Base-by-base conservation (phyloP, 2,888 invertebrate species). In the Brachylomia viminalis region DNA sequence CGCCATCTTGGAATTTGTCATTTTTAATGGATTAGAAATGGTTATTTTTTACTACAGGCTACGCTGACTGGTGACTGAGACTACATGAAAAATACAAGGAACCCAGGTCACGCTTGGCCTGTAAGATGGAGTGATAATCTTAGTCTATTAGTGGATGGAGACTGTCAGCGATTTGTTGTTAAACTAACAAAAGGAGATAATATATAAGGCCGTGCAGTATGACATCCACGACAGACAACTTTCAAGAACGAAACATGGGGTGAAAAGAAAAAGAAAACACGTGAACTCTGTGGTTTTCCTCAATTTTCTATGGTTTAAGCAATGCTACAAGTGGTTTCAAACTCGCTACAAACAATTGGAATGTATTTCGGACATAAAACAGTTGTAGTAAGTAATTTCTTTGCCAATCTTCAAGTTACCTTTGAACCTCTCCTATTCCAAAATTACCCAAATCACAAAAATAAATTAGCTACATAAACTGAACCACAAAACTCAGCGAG, bases 1-100 rank as follows among this genome's bases (percentile, higher is more conserved):
- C 72, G 85, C 83, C 77, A 82, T 81, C 78, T 89, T 84, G 78
- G 83, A 86, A 79, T 78, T 82, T 79, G 78, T 78, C 81, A 80
- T 79, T 88, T 70, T 75, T 87, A 73, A 87, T 83, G 83, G 83
- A 85, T 86, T 83, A 69, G 56, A 75, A 74, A 68, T 59, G 6
- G 15, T 33, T 15, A 49, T 72, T 59, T 42, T 27, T 54, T 47
- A 20, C 38, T 52, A 15, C 3, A 49, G 20, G 27, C 8, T 61
- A 23, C 38, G 11, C 7, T 1, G 11, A 64, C 27, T 27, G 42
- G 33, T 8, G 17, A 27, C 2, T 45, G 33, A 3, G 17, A 27
- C 2, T 45, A 52, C 59, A 2, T 45, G 15, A 45, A 42, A 47
- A 38, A 72, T 17, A 45, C 15, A 27, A 27, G 17, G 0, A 54